A percentile compares a stretch with the other conserved stretches of the same genome.
These are phyloP conservation scores for Ooceraea biroi DNA, from an alignment of 1,140 invertebrate genomes.

Conservation along the genomic window DNA sequence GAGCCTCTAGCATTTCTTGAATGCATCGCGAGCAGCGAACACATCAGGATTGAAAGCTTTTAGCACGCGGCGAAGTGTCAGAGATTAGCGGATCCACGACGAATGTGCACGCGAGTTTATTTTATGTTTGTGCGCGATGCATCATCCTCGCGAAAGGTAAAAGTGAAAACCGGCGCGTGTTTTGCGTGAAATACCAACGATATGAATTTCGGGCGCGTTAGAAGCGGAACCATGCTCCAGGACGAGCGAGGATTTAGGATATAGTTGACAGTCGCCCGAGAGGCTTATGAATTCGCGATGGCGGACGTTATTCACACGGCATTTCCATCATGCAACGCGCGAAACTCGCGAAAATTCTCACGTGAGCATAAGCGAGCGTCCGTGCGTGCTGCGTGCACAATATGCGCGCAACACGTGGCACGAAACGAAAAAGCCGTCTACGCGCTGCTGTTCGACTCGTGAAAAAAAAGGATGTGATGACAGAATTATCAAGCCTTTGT, in stretches of 20 bases:
- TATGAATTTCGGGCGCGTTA: slow-evolving; percentile 15
- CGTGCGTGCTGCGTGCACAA: slow-evolving; percentile 48
- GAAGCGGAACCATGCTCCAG: not conserved
- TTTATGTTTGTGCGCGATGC: not conserved
- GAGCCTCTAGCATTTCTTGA: not conserved
- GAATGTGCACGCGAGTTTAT: not conserved
- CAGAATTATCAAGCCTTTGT: slow-evolving; percentile 8
- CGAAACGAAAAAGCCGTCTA: not conserved
- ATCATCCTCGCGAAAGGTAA: slow-evolving; percentile 1
- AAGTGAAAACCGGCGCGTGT: slow-evolving; percentile 24
- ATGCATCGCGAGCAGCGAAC: slow-evolving; percentile 2
- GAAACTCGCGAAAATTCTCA: slow-evolving; percentile 33
- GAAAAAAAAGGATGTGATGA: slow-evolving; percentile 18
- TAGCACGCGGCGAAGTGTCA: slow-evolving; percentile 27
- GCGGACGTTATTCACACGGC: slow-evolving; percentile 18
- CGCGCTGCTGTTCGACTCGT: not conserved
- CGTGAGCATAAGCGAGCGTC: slow-evolving; percentile 1
- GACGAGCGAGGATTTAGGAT: not conserved
- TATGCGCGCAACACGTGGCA: slow-evolving; percentile 57
- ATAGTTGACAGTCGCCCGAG: slow-evolving; percentile 8
- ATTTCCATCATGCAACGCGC: slow-evolving; percentile 19
- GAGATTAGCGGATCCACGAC: slow-evolving; percentile 10
- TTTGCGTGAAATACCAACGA: slow-evolving; percentile 8
- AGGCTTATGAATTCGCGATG: slow-evolving; percentile 37
- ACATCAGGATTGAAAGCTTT: slow-evolving; percentile 47